These are phyloP conservation scores for Cryptocheilus praepositus DNA, from an alignment of 2,888 invertebrate species.

Conservation along the genomic window DNA sequence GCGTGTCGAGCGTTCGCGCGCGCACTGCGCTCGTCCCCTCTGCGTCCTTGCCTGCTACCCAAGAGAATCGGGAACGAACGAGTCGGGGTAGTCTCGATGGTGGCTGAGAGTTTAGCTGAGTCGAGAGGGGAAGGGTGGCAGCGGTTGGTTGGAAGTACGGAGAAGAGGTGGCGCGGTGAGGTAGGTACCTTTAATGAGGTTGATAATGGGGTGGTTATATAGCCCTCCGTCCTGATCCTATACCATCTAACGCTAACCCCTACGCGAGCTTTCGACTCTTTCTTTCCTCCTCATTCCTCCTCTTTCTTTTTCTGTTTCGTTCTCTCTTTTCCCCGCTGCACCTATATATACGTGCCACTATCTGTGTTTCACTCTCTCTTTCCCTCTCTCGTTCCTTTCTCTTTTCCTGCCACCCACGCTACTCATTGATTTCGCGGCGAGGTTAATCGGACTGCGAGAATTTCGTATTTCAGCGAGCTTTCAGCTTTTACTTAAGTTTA, in stretches of 20 bases:
- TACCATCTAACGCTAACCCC: conserved; percentile 18
- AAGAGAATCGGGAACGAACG: conserved; percentile 32
- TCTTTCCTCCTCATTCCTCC: conserved; percentile 1
- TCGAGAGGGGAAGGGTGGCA: conserved; percentile 24
- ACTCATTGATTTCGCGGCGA: conserved; percentile 59
- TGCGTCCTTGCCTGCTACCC: conserved; percentile 2
- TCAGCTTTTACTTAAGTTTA: conserved; percentile 52
- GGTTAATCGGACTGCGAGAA: conserved; percentile 54
- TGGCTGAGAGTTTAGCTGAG: conserved; percentile 44
- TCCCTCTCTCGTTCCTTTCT: conserved; percentile 37
- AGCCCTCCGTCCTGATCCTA: conserved; percentile 41
- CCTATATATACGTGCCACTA: not conserved
- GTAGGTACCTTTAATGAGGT: conserved; percentile 63
- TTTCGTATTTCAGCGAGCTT: conserved; percentile 45
- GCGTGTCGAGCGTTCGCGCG: conserved; percentile 42
- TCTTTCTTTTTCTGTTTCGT: conserved; percentile 12
- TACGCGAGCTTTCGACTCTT: conserved; percentile 2
- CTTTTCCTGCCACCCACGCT: conserved; percentile 17
- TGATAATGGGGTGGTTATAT: conserved; percentile 62
- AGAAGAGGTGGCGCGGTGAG: conserved; percentile 25
- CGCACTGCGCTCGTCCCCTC: conserved; percentile 14
- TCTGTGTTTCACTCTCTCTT: too few species aligned
- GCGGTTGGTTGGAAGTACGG: conserved; percentile 17
- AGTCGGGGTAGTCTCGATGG: conserved; percentile 30
- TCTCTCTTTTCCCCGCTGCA: conserved; percentile 12